These are phyloP conservation scores for Hiodon tergisus DNA, from an alignment of 2,113 vertebrate genomes.

Conservation along the genomic window DNA sequence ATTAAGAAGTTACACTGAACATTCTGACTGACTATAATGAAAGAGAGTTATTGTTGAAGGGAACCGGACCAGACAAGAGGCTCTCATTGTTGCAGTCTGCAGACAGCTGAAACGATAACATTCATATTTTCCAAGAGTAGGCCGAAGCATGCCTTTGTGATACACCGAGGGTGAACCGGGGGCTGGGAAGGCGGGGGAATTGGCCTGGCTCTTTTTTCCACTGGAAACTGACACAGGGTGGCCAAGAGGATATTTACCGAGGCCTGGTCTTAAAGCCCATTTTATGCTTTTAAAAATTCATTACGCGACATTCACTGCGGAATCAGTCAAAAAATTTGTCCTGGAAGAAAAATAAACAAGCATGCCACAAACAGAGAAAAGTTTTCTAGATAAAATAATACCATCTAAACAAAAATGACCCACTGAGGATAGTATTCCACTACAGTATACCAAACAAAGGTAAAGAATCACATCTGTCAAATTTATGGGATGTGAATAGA, in stretches of 20 bases:
- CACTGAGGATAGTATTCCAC: background rate
- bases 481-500: constrained; percentile 2
- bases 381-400: background rate
- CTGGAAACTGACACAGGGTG: constrained; percentile 38
- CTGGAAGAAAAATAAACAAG: background rate
- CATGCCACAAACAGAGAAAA: background rate
- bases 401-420: background rate
- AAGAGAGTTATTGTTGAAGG: constrained; percentile 42
- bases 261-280: constrained; percentile 9
- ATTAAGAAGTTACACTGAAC: constrained; percentile 21
- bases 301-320: background rate
- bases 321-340: background rate
- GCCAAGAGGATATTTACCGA: constrained; percentile 14
- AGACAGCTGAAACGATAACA: constrained; percentile 47
- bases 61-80: constrained; percentile 26
- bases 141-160: constrained; percentile 38
- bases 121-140: constrained; percentile 41
- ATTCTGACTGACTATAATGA: background rate
- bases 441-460: background rate
- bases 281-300: constrained; percentile 24
- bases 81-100: constrained; percentile 36
- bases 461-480: background rate
- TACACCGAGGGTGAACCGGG: constrained; percentile 34
- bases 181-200: constrained; percentile 19
- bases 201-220: constrained; percentile 31